Evolutionary conservation across 2,888 invertebrate species (phyloP), one percentile per base, ranked within the genome.

Genomic region (Lasioglossum marginatum): DNA sequence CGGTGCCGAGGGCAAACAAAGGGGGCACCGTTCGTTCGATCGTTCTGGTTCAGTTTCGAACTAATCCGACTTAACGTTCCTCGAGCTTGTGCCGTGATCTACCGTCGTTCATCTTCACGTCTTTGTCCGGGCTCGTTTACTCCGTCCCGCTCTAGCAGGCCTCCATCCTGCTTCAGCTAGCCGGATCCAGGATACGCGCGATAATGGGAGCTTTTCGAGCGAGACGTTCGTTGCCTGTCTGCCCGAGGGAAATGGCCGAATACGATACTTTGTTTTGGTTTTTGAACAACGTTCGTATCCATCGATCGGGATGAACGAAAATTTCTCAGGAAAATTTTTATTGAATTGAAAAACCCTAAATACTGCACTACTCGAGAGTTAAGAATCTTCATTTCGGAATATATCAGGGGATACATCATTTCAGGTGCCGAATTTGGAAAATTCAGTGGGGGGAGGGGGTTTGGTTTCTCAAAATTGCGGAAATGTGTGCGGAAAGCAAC

Each of bases 1-100:
- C 31, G 34, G 31, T 66, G 31, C 34, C 66, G 83, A 77, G 82
- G 88, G 88, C 88, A 87, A 87, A 88, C 88, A 88, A 89, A 91
- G 82, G 89, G 86, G 89, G 52, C 52, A 52, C n/a, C 86, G 89
- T 87, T 71, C 88, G 90, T 88, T 86, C 89, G 89, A 89, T 90
- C 89, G 87, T 85, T 85, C 83, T 85, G 77, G 87, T 82, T 81
- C 86, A 81, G 80, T 87, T 81, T 84, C 79, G 57, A 68, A 82
- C 83, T 85, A 83, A 88, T 88, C 75, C 88, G 78, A 79, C 74
- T 82, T 63, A 72, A 68, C 80, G 83, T 82, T 82, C 79, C 37
- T 77, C 73, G 60, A 23, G 60, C 71, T 78, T 73, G 68, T 31
- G 73, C 66, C 52, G 82, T 79, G 48, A 78, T 75, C 66, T 80